These are phyloP conservation scores for Emydura subglobosa DNA, from an alignment of 2,113 vertebrate species.

Conservation along the genomic window DNA sequence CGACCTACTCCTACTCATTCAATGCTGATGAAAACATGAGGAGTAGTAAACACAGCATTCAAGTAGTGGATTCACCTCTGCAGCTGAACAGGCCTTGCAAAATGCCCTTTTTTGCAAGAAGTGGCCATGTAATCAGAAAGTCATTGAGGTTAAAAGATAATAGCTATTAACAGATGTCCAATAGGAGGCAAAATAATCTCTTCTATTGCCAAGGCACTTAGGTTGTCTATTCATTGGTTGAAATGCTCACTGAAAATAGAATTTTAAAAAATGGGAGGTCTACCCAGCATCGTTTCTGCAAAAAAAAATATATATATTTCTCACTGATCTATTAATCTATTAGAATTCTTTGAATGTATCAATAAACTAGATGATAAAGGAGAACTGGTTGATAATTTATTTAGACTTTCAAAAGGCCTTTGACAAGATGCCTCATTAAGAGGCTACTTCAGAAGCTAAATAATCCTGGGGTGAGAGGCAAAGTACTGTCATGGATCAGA, in stretches of 20 bases:
- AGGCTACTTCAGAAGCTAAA: background rate
- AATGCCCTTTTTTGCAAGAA: rapidly evolving
- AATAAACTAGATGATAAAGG: background rate
- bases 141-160: background rate
- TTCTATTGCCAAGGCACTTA: background rate
- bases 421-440: constrained; percentile 9
- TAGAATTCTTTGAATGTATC: background rate
- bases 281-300: background rate
- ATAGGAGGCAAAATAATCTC: background rate
- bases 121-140: rapidly evolving
- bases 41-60: background rate
- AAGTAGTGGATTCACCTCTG: constrained; percentile 10
- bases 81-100: rapidly evolving
- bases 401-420: constrained; percentile 23
- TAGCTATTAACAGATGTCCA: background rate
- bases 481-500: background rate
- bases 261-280: background rate
- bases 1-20: constrained; percentile 33
- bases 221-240: background rate
- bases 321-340: background rate
- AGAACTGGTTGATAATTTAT: background rate
- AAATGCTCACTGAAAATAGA: background rate
- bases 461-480: background rate
- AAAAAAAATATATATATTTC: background rate
- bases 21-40: background rate